A percentile compares a stretch with the other conserved stretches of the same genome.
Evolutionary conservation across 2,113 vertebrate genomes (phyloP).

Genomic region (Hippotragus niger): DNA sequence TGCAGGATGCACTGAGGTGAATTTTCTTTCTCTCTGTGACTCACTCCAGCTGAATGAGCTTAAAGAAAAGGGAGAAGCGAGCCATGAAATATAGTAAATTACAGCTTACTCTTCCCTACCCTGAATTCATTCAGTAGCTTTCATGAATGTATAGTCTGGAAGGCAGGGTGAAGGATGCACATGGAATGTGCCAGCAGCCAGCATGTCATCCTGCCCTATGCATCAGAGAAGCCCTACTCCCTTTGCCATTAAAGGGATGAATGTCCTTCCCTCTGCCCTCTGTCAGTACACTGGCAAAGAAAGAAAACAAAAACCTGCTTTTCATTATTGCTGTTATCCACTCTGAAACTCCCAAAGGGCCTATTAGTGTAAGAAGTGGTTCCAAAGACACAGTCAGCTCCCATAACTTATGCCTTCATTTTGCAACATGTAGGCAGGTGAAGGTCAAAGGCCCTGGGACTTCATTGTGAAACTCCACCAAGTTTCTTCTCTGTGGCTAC

Average conservation of each 20-base stretch:
- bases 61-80: slow-evolving; percentile 30
- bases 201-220: neutral
- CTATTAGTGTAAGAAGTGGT: neutral
- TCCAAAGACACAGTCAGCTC: neutral
- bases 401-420: neutral
- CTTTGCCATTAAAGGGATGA: slow-evolving; percentile 41
- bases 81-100: slow-evolving; percentile 58
- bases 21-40: slow-evolving; percentile 8
- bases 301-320: neutral
- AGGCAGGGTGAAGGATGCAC: slow-evolving; percentile 29
- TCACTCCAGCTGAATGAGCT: slow-evolving; percentile 28
- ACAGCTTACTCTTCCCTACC: slow-evolving; percentile 46
- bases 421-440: rapidly evolving
- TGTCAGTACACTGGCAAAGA: neutral
- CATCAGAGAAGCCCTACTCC: slow-evolving; percentile 1
- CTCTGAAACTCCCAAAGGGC: neutral
- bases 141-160: slow-evolving; percentile 54
- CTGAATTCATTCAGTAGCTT: slow-evolving; percentile 35
- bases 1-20: neutral
- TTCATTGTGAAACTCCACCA: neutral
- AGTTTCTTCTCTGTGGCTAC: neutral
- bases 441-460: neutral
- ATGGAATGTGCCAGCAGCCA: neutral
- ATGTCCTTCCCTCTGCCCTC: neutral
- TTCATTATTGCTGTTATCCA: neutral